Evolutionary conservation across 2,113 vertebrate species (phyloP), one percentile per base, ranked within the genome.

Genomic region (Cinclus cinclus): DNA sequence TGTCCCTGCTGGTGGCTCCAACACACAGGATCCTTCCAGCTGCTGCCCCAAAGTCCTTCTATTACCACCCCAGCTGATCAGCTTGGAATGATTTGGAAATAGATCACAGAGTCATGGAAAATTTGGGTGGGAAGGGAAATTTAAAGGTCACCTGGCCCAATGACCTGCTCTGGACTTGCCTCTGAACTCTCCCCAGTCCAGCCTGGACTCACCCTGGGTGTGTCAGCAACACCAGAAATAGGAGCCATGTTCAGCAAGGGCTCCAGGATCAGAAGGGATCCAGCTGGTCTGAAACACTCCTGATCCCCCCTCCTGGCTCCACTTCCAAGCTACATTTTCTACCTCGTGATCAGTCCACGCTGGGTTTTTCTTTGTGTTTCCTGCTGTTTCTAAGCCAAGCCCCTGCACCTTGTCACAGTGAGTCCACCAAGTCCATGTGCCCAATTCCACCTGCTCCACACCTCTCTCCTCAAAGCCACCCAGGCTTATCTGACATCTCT

Each of bases 11-110:
- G 59, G 60, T 53, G 44, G 18, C 30, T 50, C 35, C 39, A 49
- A 22, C 52, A 21, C 25, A n/a, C 0, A 2, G 33, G 24, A 25
- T 58, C 17, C 10, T 53, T n/a, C 75, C 75, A 70, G 16, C 16
- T 53, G 56, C 17, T 28, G 62, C 30, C 6, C 11, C 27, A 76
- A 78, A 44, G 2, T 16, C 58, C 67, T 76, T 64, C 24, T 15
- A 1, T 8, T 35, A 3, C 13, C 1, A 1, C 13, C 24, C 25
- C 47, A 77, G 31, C 21, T 33, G 33, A 56, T 6, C 7, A 25
- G 2, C 75, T 53, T 30, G 22, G 18, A 30, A 39, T 92, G 44
- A n/a, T 15, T 7, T 28, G 50, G 49, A 28, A 15, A 71, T 7
- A 17, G 28, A 78, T 22, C 50, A 56, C 7, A 31, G 68, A 64